Base-by-base conservation (phyloP, 1,140 invertebrate genomes). In the Dendroctonus valens region DNA sequence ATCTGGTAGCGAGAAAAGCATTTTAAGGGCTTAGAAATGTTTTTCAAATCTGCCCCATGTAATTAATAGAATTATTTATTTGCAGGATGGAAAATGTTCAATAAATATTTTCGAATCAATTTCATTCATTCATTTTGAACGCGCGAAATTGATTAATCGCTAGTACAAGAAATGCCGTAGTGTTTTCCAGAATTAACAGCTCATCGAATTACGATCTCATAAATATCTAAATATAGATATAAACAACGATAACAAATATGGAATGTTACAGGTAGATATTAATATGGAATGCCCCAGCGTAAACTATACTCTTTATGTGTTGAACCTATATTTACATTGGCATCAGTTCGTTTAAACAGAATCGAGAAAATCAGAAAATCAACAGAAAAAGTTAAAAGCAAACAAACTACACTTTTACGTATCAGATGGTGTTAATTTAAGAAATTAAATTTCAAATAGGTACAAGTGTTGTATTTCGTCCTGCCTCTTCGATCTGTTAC, bases 341-440 rank as follows among this genome's bases (percentile, higher is more conserved):
- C 71, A 69, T 63, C 55, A 59, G 69, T 53, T 59, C 60, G 69
- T 72, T 72, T 70, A 72, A 71, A 72, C 66, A 72, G 62, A 67
- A 63, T 65, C 50, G 63, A 52, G 60, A 70, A 70, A 70, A 69
- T 70, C 67, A 72, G 60, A 70, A 70, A 70, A 69, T 70, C 67
- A 72, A 70, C 71, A 72, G 54, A 72, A 72, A 72, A 72, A 72
- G 69, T 70, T 53, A 71, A 72, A 72, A 69, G 61, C 57, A 71
- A 70, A 72, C 61, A 72, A 72, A 70, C 69, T 51, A 12, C 55
- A 51, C 39, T 61, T 51, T 11, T 52, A 41, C 26, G 52, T 52
- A 58, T 49, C 49, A 15, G 12, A 40, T 65, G 48, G 53, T 65
- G 14, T 26, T 57, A 49, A 65, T 57, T 57, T 57, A 38, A 12